Base-by-base conservation (phyloP, 2,797 vertebrate species). In the Jordanella pulchra region DNA sequence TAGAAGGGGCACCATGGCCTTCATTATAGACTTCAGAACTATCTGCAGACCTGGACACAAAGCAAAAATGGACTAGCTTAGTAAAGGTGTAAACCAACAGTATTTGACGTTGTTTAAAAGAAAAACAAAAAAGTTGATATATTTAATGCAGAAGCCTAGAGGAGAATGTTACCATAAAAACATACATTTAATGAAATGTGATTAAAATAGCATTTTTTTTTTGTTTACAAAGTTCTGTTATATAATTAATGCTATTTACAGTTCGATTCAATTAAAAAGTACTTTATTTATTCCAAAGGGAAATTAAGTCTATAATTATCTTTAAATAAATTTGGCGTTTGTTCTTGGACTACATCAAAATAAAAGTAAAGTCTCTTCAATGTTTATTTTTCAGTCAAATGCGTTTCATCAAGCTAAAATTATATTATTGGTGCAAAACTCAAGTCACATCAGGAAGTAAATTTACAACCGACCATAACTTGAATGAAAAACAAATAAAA, bases 1-100 rank as follows among this genome's bases (percentile, higher is more conserved):
- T 69, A 99, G 96, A 60, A 99, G 94, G 45, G 98, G 98, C 68
- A 99, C 96, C 98, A 99, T 99, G 75, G 98, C 98, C 94, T 99
- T 99, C 97, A 99, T 99, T 84, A 99, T 99, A 69, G 97, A 99
- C 92, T 99, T 99, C 86, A 99, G 83, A 72, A 99, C 98, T 2
- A 99, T 99, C 94, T 99, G 98, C 79, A 99, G 93, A 92, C 97
- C 97, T 99, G 75, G 32, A 65, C 51, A 75, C 14, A 79, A 42
- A 86, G 15, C 44, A 73, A 44, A 76, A 21, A 69, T 75, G 30
- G 39, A 79, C 7, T 11, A 42, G 48, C n/a, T 48, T 27, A 70
- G 66, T 13, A 28, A 7, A 64, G 21, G 27, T 28, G 4, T 71
- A 64, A 68, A 60, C 14, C 12, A n/a, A 25, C 9, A 45, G 44